These are phyloP conservation scores for Passer domesticus DNA, from an alignment of 2,113 vertebrate genomes.

Conservation along the genomic window DNA sequence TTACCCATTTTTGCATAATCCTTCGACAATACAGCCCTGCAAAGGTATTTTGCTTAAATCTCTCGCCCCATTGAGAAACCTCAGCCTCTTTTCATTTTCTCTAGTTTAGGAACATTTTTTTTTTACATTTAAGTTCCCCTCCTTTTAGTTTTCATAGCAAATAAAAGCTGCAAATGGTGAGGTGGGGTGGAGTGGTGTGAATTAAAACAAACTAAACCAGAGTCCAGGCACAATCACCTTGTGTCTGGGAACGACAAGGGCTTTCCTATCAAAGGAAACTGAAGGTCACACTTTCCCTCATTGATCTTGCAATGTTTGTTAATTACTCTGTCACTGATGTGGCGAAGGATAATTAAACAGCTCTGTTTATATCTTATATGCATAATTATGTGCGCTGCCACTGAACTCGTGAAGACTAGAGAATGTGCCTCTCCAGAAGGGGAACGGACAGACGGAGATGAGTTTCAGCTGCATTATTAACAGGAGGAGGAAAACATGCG, in stretches of 20 bases:
- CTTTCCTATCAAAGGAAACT: slow-evolving; percentile 86
- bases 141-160: neutral
- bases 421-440: slow-evolving; percentile 77
- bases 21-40: neutral
- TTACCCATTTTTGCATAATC: neutral
- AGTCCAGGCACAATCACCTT: slow-evolving; percentile 80
- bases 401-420: slow-evolving; percentile 90
- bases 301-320: slow-evolving; percentile 99
- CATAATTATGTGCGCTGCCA: slow-evolving; percentile 99
- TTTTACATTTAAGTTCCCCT: slow-evolving; percentile 9
- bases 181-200: neutral
- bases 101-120: neutral
- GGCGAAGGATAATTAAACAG: slow-evolving; percentile 99
- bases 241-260: slow-evolving; percentile 78
- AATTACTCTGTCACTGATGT: slow-evolving; percentile 99
- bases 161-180: neutral
- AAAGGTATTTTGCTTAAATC: neutral
- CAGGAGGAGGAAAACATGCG: slow-evolving; percentile 41
- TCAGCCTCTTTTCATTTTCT: neutral
- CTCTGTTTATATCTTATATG: slow-evolving; percentile 99
- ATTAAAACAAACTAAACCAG: slow-evolving; percentile 62
- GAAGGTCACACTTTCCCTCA: slow-evolving; percentile 99
- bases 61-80: neutral
- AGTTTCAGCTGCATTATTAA: slow-evolving; percentile 70
- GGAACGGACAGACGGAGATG: slow-evolving; percentile 73